Conservation (phyloP, 2,797 vertebrate species). For the Otolemur crassicaudatus region DNA sequence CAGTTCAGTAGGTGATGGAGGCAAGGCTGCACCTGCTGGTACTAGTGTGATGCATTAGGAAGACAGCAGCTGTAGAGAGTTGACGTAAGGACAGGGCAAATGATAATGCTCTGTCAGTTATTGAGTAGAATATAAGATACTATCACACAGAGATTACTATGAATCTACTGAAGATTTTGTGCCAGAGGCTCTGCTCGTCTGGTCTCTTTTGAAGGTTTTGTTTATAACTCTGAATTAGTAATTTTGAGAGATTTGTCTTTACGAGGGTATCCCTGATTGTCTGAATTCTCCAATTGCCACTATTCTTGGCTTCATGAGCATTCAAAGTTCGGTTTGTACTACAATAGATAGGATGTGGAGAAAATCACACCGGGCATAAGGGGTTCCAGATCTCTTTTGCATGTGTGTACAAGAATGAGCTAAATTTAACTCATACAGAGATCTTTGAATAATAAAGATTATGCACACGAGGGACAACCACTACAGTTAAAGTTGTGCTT, state of each 20-base stretch:
- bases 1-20: neutral
- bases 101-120: neutral
- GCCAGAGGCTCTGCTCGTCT: neutral
- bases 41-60: neutral
- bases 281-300: neutral
- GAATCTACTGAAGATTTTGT: neutral
- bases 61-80: neutral
- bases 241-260: conserved; percentile 17
- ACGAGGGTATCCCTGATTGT: neutral
- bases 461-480: neutral
- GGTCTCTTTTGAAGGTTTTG: neutral
- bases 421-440: neutral
- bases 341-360: neutral
- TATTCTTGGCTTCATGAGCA: neutral
- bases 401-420: neutral
- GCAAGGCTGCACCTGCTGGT: neutral
- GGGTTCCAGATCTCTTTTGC: neutral
- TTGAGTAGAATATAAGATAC: neutral
- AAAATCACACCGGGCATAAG: neutral
- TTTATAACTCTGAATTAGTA: neutral
- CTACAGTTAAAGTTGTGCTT: neutral
- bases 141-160: neutral
- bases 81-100: neutral
- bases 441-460: neutral
- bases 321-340: neutral